Base-by-base conservation (phyloP, 2,888 invertebrate genomes). In the Zootermopsis nevadensis region DNA sequence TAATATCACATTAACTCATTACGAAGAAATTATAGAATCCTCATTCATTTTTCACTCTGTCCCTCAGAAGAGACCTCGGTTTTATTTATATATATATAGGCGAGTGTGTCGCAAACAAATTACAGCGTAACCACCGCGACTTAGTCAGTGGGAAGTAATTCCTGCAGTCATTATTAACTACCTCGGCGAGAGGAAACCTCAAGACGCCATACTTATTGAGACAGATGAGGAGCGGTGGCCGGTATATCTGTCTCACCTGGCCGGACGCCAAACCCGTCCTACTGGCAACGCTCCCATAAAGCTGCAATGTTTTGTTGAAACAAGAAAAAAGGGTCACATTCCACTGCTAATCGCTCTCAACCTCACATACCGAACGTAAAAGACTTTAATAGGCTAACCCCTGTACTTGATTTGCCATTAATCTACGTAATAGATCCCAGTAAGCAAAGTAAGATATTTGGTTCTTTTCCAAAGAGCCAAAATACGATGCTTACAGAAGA, bases 231-330 rank as follows among this genome's bases (percentile, higher is more conserved):
- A 79, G 79, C 79, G 66, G 19, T 66, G 66, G 79, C 35, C 35
- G 79, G 79, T 66, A 79, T 79, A 79, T 79, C 66, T 79, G 79
- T 66, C 79, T 60, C 79, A 79, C 79, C 66, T 79, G 79, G 79
- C 53, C 30, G n/a, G 27, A 31, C 66, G 79, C 79, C 79, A 79
- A 53, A 35, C 42, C 35, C 38, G 12, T 12, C 79, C 27, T 66
- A 38, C 79, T 79, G 79, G 79, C 79, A 79, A n/a, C 33, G n/a
- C n/a, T 79, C 66, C 79, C 79, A 53, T 38, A 7, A 53, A 53
- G 15, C 76, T 55, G 77, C 55, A 77, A 66, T 79, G 79, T 79
- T 79, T 79, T 79, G 79, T 66, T 66, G 79, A 66, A 33, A 35
- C 53, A 79, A 79, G 48, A 79, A 79, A 66, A n/a, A 66, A 66